These are phyloP conservation scores for Pampus argenteus DNA, from an alignment of 2,797 vertebrate species.

Conservation along the genomic window DNA sequence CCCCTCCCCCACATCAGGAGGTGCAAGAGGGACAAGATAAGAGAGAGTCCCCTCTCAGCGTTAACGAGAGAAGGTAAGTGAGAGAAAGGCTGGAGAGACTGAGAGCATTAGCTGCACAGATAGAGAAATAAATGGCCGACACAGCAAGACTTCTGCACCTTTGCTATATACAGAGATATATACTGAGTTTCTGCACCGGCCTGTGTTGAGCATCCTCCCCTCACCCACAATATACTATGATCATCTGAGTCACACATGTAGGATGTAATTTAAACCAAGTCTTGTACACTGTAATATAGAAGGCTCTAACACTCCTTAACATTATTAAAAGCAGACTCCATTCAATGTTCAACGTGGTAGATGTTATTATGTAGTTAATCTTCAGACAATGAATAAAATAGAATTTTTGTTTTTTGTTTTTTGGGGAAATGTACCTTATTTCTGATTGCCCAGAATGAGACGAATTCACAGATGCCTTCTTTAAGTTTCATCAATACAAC, in stretches of 20 bases:
- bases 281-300: background rate
- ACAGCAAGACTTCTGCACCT: conserved; percentile 40
- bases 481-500: background rate
- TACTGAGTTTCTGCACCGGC: conserved; percentile 1
- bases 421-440: background rate
- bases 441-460: background rate
- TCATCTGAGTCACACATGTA: conserved; percentile 10
- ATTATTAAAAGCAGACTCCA: background rate
- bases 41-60: conserved; percentile 68
- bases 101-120: conserved; percentile 42
- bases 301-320: background rate
- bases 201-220: background rate
- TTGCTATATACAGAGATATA: background rate
- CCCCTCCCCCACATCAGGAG: conserved; percentile 50
- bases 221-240: background rate
- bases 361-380: too few relatives aligned
- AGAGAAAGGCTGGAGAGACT: conserved; percentile 14
- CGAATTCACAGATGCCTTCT: background rate
- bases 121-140: conserved; percentile 35
- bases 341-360: background rate
- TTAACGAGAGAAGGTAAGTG: conserved; percentile 57
- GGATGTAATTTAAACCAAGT: background rate
- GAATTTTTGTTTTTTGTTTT: too few relatives aligned
- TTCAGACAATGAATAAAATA: background rate
- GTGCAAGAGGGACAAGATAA: conserved; percentile 75